A percentile compares a stretch with the other conserved stretches of the same genome.
These are phyloP conservation scores for Oppia nitens DNA, from an alignment of 1,140 invertebrate genomes.

Conservation along the genomic window DNA sequence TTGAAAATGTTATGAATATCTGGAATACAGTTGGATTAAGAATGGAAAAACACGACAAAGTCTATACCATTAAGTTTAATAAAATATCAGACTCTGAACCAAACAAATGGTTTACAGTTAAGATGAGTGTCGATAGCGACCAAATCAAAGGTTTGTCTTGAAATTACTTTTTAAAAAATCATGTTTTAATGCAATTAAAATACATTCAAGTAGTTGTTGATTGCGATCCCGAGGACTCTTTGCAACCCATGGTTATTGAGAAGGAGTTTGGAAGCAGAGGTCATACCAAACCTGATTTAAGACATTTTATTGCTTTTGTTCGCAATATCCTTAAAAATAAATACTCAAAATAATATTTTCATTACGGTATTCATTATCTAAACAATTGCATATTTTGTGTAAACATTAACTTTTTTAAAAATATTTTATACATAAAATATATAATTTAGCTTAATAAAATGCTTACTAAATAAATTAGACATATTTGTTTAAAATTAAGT, in stretches of 20 bases:
- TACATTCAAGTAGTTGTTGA: background rate
- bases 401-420: too few species aligned
- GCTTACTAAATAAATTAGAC: too few species aligned
- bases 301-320: background rate
- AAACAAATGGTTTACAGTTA: background rate
- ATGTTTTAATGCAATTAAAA: too few species aligned
- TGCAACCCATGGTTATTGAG: background rate
- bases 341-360: too few species aligned
- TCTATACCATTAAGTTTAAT: background rate
- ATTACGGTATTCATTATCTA: too few species aligned
- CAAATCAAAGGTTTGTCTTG: background rate
- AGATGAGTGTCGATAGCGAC: background rate
- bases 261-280: background rate
- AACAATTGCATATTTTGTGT: too few species aligned
- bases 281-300: background rate
- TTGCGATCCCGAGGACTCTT: background rate
- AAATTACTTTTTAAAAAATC: too few species aligned
- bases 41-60: background rate
- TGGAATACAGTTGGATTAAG: background rate
- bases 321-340: background rate
- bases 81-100: background rate
- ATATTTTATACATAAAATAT: too few species aligned
- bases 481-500: too few species aligned
- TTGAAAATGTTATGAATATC: background rate
- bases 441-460: too few species aligned